These are phyloP conservation scores for Ictalurus furcatus DNA, from an alignment of 2,113 vertebrate genomes.

Conservation along the genomic window DNA sequence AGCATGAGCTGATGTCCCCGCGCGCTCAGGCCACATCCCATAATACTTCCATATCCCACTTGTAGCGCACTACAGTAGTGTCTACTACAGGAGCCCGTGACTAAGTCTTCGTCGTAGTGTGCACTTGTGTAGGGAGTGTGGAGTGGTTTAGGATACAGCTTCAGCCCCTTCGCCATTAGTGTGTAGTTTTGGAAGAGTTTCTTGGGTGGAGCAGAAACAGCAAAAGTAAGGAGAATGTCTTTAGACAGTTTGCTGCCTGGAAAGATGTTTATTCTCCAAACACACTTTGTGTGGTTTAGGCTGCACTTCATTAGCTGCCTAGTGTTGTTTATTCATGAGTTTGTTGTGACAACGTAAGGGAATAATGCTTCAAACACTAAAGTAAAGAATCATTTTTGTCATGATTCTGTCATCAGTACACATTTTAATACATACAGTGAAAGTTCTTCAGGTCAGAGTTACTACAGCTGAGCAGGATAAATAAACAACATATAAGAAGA, in stretches of 20 bases:
- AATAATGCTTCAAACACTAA: not conserved
- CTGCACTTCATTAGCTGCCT: not conserved
- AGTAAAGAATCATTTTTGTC: not conserved
- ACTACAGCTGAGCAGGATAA: not conserved
- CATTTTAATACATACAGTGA: not conserved
- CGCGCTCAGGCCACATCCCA: not conserved
- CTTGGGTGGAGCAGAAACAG: constrained; percentile 23
- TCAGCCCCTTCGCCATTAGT: not conserved
- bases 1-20: constrained; percentile 49
- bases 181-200: constrained; percentile 9
- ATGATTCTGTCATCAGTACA: not conserved
- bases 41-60: too few species aligned
- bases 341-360: not conserved
- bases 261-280: constrained; percentile 6
- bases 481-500: not conserved
- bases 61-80: not conserved
- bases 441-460: not conserved
- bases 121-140: not conserved
- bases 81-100: not conserved
- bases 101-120: not conserved
- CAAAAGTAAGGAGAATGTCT: constrained; percentile 8
- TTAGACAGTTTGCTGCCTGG: constrained; percentile 1
- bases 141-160: not conserved
- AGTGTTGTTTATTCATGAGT: not conserved
- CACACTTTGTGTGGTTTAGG: constrained; percentile 11